Conservation (phyloP, 2,888 invertebrate genomes). For the Elmis aenea region DNA sequence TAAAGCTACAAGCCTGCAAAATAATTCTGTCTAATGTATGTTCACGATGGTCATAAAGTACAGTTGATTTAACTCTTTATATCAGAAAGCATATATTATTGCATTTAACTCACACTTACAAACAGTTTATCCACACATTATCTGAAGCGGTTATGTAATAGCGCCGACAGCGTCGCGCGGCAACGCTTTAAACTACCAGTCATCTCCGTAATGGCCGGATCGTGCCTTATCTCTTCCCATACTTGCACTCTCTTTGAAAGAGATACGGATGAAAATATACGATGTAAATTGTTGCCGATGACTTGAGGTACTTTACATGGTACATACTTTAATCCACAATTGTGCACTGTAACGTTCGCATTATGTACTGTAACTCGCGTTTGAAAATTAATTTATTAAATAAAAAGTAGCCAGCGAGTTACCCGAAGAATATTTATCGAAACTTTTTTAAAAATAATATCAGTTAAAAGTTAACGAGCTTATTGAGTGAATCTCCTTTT, state of each 20-base stretch:
- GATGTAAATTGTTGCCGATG: conserved; percentile 31
- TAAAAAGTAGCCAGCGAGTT: no score
- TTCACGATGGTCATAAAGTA: conserved; percentile 17
- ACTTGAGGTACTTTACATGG: conserved; percentile 17
- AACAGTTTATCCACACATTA: conserved; percentile 29
- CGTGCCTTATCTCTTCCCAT: conserved; percentile 42
- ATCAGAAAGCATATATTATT: conserved; percentile 19
- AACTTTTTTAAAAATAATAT: no score
- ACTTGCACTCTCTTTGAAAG: conserved; percentile 36
- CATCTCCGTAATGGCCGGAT: conserved; percentile 40
- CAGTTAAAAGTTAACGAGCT: no score
- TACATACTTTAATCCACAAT: conserved; percentile 17
- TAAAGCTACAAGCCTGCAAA: no score
- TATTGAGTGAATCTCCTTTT: no score
- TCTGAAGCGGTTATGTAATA: conserved; percentile 30
- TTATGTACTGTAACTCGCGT: no score
- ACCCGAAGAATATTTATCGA: no score
- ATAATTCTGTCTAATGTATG: conserved; percentile 8
- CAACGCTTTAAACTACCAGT: conserved; percentile 34
- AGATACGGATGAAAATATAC: conserved; percentile 40
- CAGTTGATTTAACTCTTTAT: conserved; percentile 13
- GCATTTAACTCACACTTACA: conserved; percentile 20
- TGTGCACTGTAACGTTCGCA: no score
- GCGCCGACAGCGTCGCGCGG: conserved; percentile 29
- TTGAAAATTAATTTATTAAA: no score